Base-by-base conservation (phyloP, 1,140 invertebrate genomes). In the Caerostris darwini region DNA sequence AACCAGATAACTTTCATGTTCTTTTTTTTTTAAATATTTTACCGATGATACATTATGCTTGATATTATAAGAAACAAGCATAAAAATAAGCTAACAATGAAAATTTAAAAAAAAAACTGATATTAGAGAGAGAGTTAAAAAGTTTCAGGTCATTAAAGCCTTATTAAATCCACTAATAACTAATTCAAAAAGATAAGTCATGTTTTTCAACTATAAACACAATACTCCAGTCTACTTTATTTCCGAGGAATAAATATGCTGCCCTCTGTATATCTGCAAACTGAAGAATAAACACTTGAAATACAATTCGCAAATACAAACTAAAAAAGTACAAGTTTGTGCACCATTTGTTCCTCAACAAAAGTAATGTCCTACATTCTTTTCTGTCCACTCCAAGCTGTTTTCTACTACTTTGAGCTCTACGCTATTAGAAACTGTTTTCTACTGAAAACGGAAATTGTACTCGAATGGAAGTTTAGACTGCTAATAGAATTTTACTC, bases 201-300 rank as follows among this genome's bases (percentile, higher is more conserved):
- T 8, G 7, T 34, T 10, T n/a, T 56, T 56, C 56, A 83, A 57
- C 53, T n/a, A 57, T n/a, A 8, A 5, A 19, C 82, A 58, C 34
- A n/a, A 14, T 14, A 12, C 10, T 77, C 50, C 53, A 77, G 34
- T 8, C 82, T 83, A 58, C 56, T 83, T 83, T 83, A 58, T 57
- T 57, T n/a, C 14, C 10, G n/a, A 83, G 3, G 56, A 83, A 83
- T 83, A 83, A 83, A 83, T 83, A 57, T 83, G 82, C 17, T 83
- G 53, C 17, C n/a, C 56, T 83, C 34, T n/a, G 82, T 83, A 82
- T 83, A 34, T 83, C n/a, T 17, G 82, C 19, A 19, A 83, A 57
- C 53, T 83, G 82, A 83, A 83, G 82, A 83, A 83, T 83, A 83
- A 83, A 83, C 82, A 83, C 82, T 83, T 83, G 82, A 87, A 87